phyloP scores from a whole-genome alignment of 2,113 vertebrate species.

The Protobothrops mucrosquamatus region DNA sequence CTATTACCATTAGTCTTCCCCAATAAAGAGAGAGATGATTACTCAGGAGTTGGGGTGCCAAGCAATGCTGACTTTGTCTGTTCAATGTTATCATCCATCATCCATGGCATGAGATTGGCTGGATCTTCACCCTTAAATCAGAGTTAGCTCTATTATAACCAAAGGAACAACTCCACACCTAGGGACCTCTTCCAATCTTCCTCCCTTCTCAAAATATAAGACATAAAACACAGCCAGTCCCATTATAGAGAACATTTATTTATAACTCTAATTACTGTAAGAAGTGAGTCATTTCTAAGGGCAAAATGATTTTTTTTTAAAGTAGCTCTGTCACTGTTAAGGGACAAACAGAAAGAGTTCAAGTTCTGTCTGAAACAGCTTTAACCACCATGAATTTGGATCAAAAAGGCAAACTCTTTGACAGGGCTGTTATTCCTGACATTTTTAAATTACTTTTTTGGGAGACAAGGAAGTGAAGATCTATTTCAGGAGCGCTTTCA shows the following conservation, averaged over 20 bases:
- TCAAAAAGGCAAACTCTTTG: background rate
- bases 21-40: background rate
- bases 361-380: background rate
- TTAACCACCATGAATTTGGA: background rate
- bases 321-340: background rate
- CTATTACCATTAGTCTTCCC: background rate
- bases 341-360: too few relatives aligned
- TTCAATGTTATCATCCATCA: background rate
- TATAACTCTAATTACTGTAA: conserved; percentile 23
- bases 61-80: background rate
- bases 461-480: background rate
- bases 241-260: conserved; percentile 5
- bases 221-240: conserved; percentile 5
- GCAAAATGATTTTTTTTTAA: background rate
- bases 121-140: conserved; percentile 14
- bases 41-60: background rate
- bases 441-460: conserved; percentile 1
- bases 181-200: background rate
- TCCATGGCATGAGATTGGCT: background rate
- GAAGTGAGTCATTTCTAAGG: conserved; percentile 19
- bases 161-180: conserved; percentile 19
- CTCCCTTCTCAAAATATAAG: conserved; percentile 8
- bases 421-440: background rate
- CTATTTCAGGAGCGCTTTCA: background rate
- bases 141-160: conserved; percentile 7